Conservation (phyloP, 2,113 vertebrate genomes). For the Promerops cafer region DNA sequence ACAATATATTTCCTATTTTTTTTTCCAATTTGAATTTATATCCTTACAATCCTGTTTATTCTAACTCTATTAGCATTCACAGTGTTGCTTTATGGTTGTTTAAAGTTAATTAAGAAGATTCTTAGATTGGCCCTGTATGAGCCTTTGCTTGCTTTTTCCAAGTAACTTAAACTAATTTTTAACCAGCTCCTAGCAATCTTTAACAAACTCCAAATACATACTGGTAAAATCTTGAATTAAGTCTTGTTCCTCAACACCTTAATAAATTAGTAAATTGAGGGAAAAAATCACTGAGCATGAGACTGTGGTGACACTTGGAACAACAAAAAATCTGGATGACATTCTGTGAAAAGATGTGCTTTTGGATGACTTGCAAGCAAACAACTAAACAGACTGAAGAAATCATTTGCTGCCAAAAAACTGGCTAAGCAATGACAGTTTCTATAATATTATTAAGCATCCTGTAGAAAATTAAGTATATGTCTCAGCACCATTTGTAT, state of each 20-base stretch:
- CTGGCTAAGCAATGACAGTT: neutral
- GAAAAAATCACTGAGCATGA: neutral
- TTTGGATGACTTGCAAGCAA: neutral
- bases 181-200: neutral
- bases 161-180: neutral
- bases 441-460: neutral
- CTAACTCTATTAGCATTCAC: neutral
- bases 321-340: neutral
- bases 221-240: neutral
- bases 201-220: neutral
- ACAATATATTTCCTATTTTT: neutral
- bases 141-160: neutral
- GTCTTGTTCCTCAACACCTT: neutral
- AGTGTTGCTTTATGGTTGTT: neutral
- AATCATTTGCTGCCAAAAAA: neutral
- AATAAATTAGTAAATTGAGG: neutral
- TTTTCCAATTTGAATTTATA: neutral
- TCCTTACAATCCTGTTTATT: neutral
- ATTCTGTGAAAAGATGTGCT: neutral
- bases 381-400: neutral
- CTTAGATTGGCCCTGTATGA: neutral
- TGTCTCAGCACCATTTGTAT: neutral
- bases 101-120: neutral
- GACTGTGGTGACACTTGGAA: neutral
- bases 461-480: neutral